Percentiles rank a stretch among this genome's conserved stretches.
Conservation (phyloP, 2,797 vertebrate species). For the Hephaestus fuliginosus region DNA sequence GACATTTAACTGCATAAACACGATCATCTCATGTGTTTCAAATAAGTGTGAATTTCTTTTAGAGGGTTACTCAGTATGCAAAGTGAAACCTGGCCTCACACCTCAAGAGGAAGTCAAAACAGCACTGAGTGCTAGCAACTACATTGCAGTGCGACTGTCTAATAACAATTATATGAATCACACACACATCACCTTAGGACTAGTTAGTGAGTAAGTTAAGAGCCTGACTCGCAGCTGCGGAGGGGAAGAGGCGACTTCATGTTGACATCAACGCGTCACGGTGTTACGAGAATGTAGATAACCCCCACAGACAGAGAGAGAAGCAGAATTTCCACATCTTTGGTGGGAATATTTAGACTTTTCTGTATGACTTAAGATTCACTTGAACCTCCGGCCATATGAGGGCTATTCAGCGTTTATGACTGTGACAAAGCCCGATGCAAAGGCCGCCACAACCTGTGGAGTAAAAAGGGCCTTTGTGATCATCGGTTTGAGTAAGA, state of each 20-base stretch:
- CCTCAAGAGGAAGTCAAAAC: background rate
- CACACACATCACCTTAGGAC: constrained; percentile 6
- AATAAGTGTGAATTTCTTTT: constrained; percentile 5
- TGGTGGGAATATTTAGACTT: constrained; percentile 3
- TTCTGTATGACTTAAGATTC: constrained; percentile 11
- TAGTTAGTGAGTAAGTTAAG: background rate
- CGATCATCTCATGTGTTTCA: background rate
- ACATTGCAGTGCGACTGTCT: background rate
- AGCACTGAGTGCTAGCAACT: constrained; percentile 12
- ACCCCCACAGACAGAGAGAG: background rate
- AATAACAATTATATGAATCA: background rate
- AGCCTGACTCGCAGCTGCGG: background rate
- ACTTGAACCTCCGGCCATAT: constrained; percentile 17
- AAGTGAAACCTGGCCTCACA: constrained; percentile 36
- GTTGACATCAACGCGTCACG: constrained; percentile 7
- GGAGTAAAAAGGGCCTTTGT: constrained; percentile 31
- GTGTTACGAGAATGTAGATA: constrained; percentile 8
- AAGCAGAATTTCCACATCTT: background rate
- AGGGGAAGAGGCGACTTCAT: background rate
- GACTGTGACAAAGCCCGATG: constrained; percentile 31
- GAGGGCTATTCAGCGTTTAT: constrained; percentile 10
- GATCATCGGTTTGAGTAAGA: constrained; percentile 44
- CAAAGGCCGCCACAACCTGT: constrained; percentile 23
- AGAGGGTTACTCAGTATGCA: background rate
- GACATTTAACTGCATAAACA: no score